Conservation (phyloP, 2,113 vertebrate genomes). For the Carollia perspicillata region DNA sequence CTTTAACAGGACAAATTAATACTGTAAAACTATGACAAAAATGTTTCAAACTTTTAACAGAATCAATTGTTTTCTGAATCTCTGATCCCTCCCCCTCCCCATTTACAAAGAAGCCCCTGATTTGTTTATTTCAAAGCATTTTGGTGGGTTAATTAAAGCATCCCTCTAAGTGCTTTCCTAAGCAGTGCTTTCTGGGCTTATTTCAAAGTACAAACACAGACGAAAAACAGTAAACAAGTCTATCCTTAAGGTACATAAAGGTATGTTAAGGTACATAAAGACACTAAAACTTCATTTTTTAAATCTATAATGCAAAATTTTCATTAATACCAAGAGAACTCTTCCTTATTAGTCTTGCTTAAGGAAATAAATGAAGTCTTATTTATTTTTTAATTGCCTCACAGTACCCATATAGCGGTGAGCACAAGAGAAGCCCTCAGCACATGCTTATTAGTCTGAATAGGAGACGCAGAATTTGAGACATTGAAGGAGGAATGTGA, state of each 20-base stretch:
- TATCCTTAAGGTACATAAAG: no score
- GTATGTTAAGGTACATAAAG: slow-evolving; percentile 15
- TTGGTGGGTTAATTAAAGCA: slow-evolving; percentile 56
- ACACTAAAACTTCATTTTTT: background rate
- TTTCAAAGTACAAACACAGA: slow-evolving; percentile 40
- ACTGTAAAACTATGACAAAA: slow-evolving; percentile 59
- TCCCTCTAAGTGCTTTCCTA: slow-evolving; percentile 41
- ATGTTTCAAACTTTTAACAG: slow-evolving; percentile 56
- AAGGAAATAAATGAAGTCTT: background rate
- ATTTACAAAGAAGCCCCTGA: slow-evolving; percentile 63
- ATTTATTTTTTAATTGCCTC: background rate
- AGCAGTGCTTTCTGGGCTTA: slow-evolving; percentile 11
- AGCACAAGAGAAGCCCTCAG: background rate
- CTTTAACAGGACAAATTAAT: slow-evolving; percentile 38
- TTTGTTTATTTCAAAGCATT: slow-evolving; percentile 57
- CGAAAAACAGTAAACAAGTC: no score
- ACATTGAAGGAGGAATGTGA: background rate
- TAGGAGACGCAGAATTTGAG: background rate
- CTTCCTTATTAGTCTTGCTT: background rate
- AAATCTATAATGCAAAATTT: background rate
- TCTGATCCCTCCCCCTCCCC: background rate
- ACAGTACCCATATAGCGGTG: background rate
- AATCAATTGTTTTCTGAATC: slow-evolving; percentile 46
- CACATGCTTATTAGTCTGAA: background rate
- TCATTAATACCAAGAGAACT: background rate